Base-by-base conservation (phyloP, 2,888 invertebrate genomes). In the Drosophila fulvimacula region DNA sequence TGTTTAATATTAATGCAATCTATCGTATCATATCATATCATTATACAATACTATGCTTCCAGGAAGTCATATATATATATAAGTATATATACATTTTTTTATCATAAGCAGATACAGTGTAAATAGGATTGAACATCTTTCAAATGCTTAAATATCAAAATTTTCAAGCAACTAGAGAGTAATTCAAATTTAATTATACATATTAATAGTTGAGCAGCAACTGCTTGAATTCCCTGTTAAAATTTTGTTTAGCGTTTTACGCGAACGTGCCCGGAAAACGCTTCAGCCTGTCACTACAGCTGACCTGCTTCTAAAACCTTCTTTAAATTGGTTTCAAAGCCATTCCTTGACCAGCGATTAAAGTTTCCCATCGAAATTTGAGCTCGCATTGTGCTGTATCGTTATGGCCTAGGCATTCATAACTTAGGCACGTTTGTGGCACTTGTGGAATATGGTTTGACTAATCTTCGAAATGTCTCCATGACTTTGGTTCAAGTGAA, bases 381-480 rank as follows among this genome's bases (percentile, higher is more conserved):
- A 61, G 36, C 46, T 68, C 21, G 21, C 19, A 53, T 42, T 51
- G 15, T 24, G 44, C 34, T 49, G 52, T 27, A 58, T 49, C 48
- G 41, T 39, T 44, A 48, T 60, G 42, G 41, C 34, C 24, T 7
- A 1, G 11, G 41, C 42, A 61, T 53, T 68, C 67, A 73, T 42
- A 73, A 39, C 55, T 60, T 10, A 51, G 36, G 62, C 67, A 61
- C 58, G 64, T 61, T 36, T 58, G 24, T 38, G 62, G 41, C 64
- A 70, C 65, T 68, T 68, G 55, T 69, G 65, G 63, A 84, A 82
- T 70, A 61, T 66, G 80, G 62, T 36, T 73, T 67, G 51, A 53
- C 55, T 59, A 63, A 69, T 69, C 72, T 64, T 27, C n/a, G 56
- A 53, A 39, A 63, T 64, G 57, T 66, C 75, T 51, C 52, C 52